Base-by-base conservation (phyloP, 2,113 vertebrate species). In the Pongo abelii region DNA sequence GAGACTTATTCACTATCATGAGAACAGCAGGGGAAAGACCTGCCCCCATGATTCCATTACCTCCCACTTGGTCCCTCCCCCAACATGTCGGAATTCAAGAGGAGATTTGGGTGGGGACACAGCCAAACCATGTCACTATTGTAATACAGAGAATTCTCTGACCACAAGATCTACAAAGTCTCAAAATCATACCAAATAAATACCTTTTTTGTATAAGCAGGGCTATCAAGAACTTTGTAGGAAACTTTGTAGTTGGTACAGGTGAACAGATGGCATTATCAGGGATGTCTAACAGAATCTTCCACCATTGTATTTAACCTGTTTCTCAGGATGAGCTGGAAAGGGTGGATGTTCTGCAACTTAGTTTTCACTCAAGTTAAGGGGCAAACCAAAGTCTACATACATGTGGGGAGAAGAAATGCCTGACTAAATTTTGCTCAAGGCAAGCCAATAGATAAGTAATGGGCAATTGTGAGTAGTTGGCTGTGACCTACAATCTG, bases 131-230 rank as follows among this genome's bases (percentile, higher is more conserved):
- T 14, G 12, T 14, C 61, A 30, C 61, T 64, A 64, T n/a, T 23
- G 3, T 7, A 75, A 55, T 59, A 88, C 52, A 7, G n/a, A 84
- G 35, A 85, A 59, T 35, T 2, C 2, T 75, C 23, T 40, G 12
- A 80, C 2, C 46, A 43, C 16, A 75, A 84, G 57, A 80, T 32
- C 22, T 67, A 9, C 1, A 46, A 46, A 8, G 11, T 43, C n/a
- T 94, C 18, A 85, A 67, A 94, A 72, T 43, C 23, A 87, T 72
- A 84, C 20, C 2, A 6, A 40, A 32, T 27, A 48, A 20, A 69
- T 1, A 2, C 0, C 12, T 52, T 84, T 8, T 20, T 35, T 48
- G 1, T 40, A 9, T 52, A 69, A 72, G 6, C 2, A 86, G 1
- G 8, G 13, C 3, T 69, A 27, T 9, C 6, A 48, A 40, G 30